Conservation (phyloP, 1,140 invertebrate genomes). For the Habropoda laboriosa region DNA sequence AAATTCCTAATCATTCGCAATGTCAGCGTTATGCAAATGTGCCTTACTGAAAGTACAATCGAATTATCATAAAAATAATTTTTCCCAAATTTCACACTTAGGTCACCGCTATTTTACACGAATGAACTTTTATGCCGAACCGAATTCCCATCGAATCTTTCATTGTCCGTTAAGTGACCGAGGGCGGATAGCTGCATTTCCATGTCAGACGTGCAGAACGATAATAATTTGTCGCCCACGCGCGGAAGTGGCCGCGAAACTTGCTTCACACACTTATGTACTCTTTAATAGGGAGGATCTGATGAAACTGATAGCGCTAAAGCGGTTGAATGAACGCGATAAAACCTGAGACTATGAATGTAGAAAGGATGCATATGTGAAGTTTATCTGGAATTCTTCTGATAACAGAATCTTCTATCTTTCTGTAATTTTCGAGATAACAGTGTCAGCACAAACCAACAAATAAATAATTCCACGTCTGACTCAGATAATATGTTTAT, state of each 20-base stretch:
- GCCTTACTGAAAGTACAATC: no score
- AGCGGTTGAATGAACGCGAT: slow-evolving; percentile 18
- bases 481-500: no score
- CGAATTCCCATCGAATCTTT: not conserved
- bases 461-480: not conserved
- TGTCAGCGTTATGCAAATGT: no score
- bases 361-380: not conserved
- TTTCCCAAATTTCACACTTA: no score
- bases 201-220: slow-evolving; percentile 55
- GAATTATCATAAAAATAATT: no score
- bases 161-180: not conserved
- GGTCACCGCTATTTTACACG: no score
- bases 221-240: slow-evolving; percentile 63
- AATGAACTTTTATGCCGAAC: no score
- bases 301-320: slow-evolving; percentile 39
- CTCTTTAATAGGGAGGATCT: slow-evolving; percentile 24
- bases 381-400: not conserved
- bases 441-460: not conserved
- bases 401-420: not conserved
- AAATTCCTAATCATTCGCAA: no score
- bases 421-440: no score
- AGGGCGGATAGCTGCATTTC: slow-evolving; percentile 5
- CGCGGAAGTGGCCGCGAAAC: slow-evolving; percentile 32
- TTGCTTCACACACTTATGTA: slow-evolving; percentile 9
- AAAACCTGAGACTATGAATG: not conserved